Evolutionary conservation across 2,797 vertebrate species (phyloP).

Genomic region (Leptodactylus fallax): DNA sequence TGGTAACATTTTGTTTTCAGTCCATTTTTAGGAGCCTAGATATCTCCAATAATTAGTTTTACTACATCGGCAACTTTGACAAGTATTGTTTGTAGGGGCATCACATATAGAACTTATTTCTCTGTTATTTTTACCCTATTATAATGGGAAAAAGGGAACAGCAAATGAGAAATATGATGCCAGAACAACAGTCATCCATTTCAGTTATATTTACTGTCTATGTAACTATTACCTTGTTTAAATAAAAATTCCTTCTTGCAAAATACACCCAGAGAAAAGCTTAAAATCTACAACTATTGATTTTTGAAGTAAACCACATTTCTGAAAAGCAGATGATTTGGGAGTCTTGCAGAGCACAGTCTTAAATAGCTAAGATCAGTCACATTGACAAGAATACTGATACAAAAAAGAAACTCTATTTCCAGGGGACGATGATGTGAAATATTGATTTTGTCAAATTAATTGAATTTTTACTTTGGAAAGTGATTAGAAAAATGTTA

Average conservation of each 20-base stretch:
- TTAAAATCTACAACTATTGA: slow-evolving; percentile 65
- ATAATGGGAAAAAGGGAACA: neutral
- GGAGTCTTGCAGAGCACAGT: slow-evolving; percentile 69
- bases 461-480: slow-evolving; percentile 91
- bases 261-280: slow-evolving; percentile 62
- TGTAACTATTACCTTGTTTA: slow-evolving; percentile 70
- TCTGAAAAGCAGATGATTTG: slow-evolving; percentile 69
- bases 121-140: slow-evolving; percentile 12
- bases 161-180: slow-evolving; percentile 67
- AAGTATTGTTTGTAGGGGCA: neutral
- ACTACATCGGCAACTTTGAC: neutral
- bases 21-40: neutral
- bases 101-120: neutral
- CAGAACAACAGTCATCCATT: slow-evolving; percentile 58
- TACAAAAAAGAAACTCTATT: slow-evolving; percentile 73
- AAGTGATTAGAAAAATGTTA: slow-evolving; percentile 88
- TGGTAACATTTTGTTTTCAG: neutral
- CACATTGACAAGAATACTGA: slow-evolving; percentile 69
- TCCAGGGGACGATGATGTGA: slow-evolving; percentile 81
- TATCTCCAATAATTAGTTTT: neutral
- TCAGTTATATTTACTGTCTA: slow-evolving; percentile 67
- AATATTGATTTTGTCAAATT: slow-evolving; percentile 90
- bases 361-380: slow-evolving; percentile 69
- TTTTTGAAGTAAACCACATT: slow-evolving; percentile 67
- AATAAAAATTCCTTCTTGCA: slow-evolving; percentile 65